phyloP scores from a whole-genome alignment of 2,888 invertebrate genomes.

The Mythimna pallens region DNA sequence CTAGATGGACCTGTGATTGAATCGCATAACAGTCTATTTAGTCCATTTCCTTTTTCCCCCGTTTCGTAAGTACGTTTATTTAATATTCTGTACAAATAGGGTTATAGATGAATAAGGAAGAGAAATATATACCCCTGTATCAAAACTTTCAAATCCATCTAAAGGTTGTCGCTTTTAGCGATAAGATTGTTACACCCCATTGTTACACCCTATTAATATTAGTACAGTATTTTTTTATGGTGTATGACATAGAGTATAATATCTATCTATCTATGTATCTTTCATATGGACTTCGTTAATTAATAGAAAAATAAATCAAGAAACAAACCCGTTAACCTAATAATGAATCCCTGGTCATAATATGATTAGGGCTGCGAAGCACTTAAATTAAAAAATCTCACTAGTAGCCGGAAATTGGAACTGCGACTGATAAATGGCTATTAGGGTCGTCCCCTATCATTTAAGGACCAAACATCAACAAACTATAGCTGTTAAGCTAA shows the following conservation, averaged over 20 bases:
- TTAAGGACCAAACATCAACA: constrained; percentile 21
- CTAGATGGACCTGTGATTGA: constrained; percentile 84
- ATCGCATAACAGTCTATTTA: constrained; percentile 83
- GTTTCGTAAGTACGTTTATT: constrained; percentile 56
- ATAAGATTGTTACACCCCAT: too few species aligned
- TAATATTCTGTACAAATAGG: constrained; percentile 41
- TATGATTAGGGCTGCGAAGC: constrained; percentile 1
- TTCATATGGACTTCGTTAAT: too few species aligned
- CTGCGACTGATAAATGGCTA: constrained; percentile 39
- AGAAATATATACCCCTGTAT: background rate
- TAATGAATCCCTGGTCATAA: constrained; percentile 23
- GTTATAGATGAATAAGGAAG: constrained; percentile 18
- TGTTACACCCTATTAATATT: too few species aligned
- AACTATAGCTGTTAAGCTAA: constrained; percentile 13
- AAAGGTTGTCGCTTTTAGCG: too few species aligned
- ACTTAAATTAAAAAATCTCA: constrained; percentile 19
- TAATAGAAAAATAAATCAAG: background rate
- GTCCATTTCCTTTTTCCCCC: constrained; percentile 75
- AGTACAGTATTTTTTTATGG: too few species aligned
- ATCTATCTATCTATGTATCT: too few species aligned
- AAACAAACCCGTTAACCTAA: background rate
- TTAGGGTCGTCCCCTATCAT: constrained; percentile 35
- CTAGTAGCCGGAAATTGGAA: constrained; percentile 36
- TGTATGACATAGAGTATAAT: too few species aligned
- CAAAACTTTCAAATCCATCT: too few species aligned